Conservation (phyloP, 2,888 invertebrate species). For the Rotaria macrura region DNA sequence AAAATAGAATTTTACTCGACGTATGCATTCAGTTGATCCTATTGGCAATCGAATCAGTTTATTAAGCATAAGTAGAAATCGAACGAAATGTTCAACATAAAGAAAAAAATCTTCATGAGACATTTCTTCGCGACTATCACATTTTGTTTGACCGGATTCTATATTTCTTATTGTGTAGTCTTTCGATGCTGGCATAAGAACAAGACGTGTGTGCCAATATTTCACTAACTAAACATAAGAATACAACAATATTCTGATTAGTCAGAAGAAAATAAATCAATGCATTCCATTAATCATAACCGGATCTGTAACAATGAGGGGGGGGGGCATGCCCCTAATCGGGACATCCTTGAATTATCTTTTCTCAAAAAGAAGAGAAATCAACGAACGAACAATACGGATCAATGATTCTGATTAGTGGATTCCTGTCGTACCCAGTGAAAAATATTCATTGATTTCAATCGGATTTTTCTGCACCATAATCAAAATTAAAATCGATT, state of each 20-base stretch:
- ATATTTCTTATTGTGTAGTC: slow-evolving; percentile 1
- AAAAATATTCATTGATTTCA: too few relatives aligned
- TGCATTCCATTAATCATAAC: too few relatives aligned
- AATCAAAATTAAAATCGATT: too few relatives aligned
- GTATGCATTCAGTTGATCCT: background rate
- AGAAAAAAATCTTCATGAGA: background rate
- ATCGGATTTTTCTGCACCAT: too few relatives aligned
- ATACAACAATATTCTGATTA: background rate
- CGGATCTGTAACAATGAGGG: too few relatives aligned
- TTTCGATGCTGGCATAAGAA: background rate
- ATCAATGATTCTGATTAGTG: too few relatives aligned
- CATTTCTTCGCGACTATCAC: slow-evolving; percentile 17
- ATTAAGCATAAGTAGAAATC: slow-evolving; percentile 14
- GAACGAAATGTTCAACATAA: slow-evolving; percentile 19
- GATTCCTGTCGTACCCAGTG: too few relatives aligned
- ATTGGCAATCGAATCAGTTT: background rate
- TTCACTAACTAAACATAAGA: background rate
- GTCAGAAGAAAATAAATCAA: too few relatives aligned
- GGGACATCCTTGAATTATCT: too few relatives aligned
- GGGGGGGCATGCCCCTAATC: too few relatives aligned
- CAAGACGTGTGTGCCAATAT: slow-evolving; percentile 31
- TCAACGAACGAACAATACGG: too few relatives aligned
- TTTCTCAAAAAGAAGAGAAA: too few relatives aligned
- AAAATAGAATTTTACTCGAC: background rate
- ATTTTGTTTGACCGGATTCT: background rate